Percentiles rank a stretch among this genome's conserved stretches.
These are phyloP conservation scores for Caenorhabditis doughertyi DNA, from an alignment of 2,888 invertebrate genomes.

Conservation along the genomic window DNA sequence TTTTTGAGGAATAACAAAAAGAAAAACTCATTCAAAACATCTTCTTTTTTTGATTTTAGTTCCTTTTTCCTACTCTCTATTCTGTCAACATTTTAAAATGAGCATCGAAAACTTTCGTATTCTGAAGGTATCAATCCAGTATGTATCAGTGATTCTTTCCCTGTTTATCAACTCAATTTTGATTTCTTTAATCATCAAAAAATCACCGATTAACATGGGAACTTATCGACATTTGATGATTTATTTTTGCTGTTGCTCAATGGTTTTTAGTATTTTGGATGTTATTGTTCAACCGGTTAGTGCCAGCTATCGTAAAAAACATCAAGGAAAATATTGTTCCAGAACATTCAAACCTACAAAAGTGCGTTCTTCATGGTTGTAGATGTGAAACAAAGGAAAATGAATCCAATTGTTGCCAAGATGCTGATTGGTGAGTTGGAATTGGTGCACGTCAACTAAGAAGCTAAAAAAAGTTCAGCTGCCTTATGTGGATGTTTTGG, in stretches of 20 bases:
- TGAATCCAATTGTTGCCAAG: not conserved
- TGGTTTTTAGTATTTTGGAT: conserved; percentile 42
- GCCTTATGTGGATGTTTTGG: conserved; percentile 43
- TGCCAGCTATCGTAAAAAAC: not conserved
- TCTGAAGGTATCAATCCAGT: conserved; percentile 12
- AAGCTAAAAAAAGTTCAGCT: no score
- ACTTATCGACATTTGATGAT: conserved; percentile 53
- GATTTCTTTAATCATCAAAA: conserved; percentile 49
- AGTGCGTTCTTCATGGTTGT: conserved; percentile 28
- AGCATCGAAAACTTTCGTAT: not conserved
- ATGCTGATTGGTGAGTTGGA: no score
- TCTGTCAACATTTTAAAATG: not conserved
- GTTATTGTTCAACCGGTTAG: conserved; percentile 42
- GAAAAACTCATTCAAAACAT: not conserved
- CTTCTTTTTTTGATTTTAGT: not conserved
- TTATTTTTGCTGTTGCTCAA: conserved; percentile 48
- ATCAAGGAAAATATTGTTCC: not conserved
- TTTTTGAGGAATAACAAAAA: not conserved
- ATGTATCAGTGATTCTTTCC: not conserved
- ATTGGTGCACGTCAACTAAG: no score
- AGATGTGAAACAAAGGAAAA: conserved; percentile 7
- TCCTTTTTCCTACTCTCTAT: not conserved
- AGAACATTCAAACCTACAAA: conserved; percentile 38
- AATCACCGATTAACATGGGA: conserved; percentile 47
- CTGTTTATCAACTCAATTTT: conserved; percentile 28